Conservation (phyloP, 2,888 invertebrate genomes). For the Drosophila neutralis region DNA sequence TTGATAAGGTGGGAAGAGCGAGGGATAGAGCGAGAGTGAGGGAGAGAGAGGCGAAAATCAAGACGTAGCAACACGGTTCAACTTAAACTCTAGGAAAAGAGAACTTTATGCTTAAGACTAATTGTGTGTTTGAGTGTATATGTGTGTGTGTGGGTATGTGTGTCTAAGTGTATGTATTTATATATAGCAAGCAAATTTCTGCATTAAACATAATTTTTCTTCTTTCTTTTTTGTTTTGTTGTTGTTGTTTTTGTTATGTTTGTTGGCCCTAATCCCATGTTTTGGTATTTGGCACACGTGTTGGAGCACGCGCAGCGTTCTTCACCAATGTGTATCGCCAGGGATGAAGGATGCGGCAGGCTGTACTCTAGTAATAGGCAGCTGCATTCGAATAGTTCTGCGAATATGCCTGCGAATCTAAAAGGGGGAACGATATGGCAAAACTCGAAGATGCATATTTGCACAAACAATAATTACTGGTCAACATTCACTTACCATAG, state of each 20-base stretch:
- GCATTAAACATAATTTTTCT: slow-evolving; percentile 54
- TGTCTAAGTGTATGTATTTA: slow-evolving; percentile 44
- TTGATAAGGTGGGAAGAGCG: slow-evolving; percentile 14
- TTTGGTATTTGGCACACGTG: slow-evolving; percentile 62
- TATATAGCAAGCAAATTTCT: slow-evolving; percentile 65
- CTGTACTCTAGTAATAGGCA: slow-evolving; percentile 82
- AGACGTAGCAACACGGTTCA: slow-evolving; percentile 65
- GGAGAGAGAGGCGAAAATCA: slow-evolving; percentile 30
- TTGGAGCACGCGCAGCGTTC: slow-evolving; percentile 77
- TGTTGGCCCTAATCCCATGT: slow-evolving; percentile 65
- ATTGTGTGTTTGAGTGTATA: slow-evolving; percentile 44
- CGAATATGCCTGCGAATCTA: slow-evolving; percentile 84
- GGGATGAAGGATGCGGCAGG: slow-evolving; percentile 44
- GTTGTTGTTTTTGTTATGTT: slow-evolving; percentile 25
- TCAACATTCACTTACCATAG: slow-evolving; percentile 81
- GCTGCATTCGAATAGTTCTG: slow-evolving; percentile 84
- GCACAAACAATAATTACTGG: not conserved
- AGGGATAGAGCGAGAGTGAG: slow-evolving; percentile 1
- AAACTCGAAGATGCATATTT: slow-evolving; percentile 26
- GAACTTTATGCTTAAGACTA: slow-evolving; percentile 69
- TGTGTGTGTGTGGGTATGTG: slow-evolving; percentile 39
- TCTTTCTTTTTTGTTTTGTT: not conserved
- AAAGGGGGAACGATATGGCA: slow-evolving; percentile 21
- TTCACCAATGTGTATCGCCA: slow-evolving; percentile 58
- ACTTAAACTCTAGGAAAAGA: slow-evolving; percentile 69